A percentile compares a stretch with the other conserved stretches of the same genome.
phyloP scores from a whole-genome alignment of 2,113 vertebrate genomes.

The Pollimyrus isidori region DNA sequence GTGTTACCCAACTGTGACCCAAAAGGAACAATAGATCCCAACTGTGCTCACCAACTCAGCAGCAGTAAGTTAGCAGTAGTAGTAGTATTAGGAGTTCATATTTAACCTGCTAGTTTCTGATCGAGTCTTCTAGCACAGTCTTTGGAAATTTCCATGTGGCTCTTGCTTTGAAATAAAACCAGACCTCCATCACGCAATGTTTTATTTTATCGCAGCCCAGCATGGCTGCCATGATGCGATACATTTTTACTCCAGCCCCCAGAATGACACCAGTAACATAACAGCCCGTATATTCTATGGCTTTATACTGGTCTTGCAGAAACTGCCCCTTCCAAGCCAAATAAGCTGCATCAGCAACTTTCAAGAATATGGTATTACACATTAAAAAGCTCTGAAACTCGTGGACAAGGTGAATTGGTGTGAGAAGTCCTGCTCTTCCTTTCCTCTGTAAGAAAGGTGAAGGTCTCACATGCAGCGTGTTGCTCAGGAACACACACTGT shows the following conservation, averaged over 20 bases:
- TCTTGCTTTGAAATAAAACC: background rate
- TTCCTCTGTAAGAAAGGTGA: background rate
- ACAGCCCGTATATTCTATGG: background rate
- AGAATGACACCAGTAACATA: background rate
- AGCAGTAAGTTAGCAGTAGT: background rate
- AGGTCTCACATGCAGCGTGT: background rate
- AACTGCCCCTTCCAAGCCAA: background rate
- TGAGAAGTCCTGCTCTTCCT: background rate
- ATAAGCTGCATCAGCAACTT: background rate
- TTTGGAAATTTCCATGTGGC: background rate
- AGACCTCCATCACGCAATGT: conserved; percentile 26
- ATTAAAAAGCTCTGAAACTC: conserved; percentile 48
- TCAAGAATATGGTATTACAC: background rate
- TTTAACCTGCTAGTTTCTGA: background rate
- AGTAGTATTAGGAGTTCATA: background rate
- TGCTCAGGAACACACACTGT: background rate
- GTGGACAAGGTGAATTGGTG: conserved; percentile 60
- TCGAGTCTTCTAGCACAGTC: no score
- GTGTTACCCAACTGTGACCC: background rate
- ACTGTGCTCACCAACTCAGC: background rate
- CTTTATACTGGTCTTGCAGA: background rate
- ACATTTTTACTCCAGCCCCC: background rate
- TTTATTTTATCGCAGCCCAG: conserved; percentile 24
- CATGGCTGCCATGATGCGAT: background rate
- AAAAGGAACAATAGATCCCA: background rate